A percentile compares a stretch with the other conserved stretches of the same genome.
Evolutionary conservation across 2,113 vertebrate species (phyloP).

Genomic region (Hippocampus mohnikei): DNA sequence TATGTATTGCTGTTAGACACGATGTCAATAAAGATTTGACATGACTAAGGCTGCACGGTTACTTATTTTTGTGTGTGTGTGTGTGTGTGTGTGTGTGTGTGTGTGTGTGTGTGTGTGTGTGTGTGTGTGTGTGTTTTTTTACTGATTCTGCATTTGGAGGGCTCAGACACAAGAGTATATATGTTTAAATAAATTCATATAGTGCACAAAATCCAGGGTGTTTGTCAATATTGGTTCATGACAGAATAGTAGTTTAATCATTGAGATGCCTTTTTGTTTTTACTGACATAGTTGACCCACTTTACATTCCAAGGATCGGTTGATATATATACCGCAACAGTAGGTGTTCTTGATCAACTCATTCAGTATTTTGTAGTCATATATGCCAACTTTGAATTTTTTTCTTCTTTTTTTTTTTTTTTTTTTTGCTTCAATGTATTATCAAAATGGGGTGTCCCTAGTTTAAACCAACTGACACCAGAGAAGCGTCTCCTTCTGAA

Average conservation of each 20-base stretch:
- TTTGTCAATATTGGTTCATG: neutral
- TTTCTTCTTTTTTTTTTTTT: no score
- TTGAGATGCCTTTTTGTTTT: neutral
- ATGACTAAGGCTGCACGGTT: constrained; percentile 40
- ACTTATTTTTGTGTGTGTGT: constrained; percentile 10
- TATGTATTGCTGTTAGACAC: constrained; percentile 68
- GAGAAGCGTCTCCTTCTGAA: constrained; percentile 27
- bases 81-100: no score
- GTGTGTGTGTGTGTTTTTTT: constrained; percentile 2
- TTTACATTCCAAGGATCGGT: neutral
- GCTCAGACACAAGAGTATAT: neutral
- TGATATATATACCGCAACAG: no score
- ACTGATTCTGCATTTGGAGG: neutral
- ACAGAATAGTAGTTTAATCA: neutral
- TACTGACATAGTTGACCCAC: neutral
- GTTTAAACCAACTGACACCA: neutral
- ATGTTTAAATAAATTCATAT: neutral
- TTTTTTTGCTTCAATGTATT: constrained; percentile 6
- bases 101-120: no score
- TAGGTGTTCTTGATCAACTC: neutral
- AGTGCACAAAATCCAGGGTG: neutral
- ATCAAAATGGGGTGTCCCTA: neutral
- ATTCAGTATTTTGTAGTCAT: constrained; percentile 4
- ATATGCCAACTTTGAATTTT: neutral
- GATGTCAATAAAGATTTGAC: constrained; percentile 74